Evolutionary conservation across 2,888 invertebrate species (phyloP).

Genomic region (Ommatoiulus sabulosus): DNA sequence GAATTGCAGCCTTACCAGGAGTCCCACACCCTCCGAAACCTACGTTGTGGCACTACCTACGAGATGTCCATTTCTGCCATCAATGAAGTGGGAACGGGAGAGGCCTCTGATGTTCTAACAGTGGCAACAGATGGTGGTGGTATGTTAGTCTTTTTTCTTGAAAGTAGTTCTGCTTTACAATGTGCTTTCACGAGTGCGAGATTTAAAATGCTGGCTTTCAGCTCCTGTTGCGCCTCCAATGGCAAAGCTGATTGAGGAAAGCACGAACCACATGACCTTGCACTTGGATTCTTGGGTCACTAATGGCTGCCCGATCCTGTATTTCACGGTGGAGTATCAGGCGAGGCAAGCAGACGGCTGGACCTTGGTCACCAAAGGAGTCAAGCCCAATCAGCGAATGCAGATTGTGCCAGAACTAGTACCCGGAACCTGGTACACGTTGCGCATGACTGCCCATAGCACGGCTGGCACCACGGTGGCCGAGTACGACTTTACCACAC

Average conservation of each 20-base stretch:
- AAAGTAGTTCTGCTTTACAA: too few species aligned
- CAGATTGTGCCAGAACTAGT: slow-evolving; percentile 63
- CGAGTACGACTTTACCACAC: slow-evolving; percentile 64
- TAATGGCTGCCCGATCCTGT: slow-evolving; percentile 68
- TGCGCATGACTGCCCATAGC: slow-evolving; percentile 64
- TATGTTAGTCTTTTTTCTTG: slow-evolving; percentile 61
- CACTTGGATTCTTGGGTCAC: slow-evolving; percentile 68
- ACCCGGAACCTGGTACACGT: slow-evolving; percentile 64
- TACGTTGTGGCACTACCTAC: slow-evolving; percentile 67
- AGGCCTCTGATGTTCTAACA: slow-evolving; percentile 65
- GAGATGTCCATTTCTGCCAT: slow-evolving; percentile 66
- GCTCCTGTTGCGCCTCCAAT: slow-evolving; percentile 68
- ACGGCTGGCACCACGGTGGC: slow-evolving; percentile 64
- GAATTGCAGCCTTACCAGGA: slow-evolving; percentile 64
- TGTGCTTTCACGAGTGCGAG: too few species aligned
- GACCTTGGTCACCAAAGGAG: slow-evolving; percentile 63
- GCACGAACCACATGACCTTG: slow-evolving; percentile 68
- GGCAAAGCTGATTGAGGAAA: slow-evolving; percentile 66
- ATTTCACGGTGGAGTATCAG: slow-evolving; percentile 67
- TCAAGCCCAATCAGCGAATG: slow-evolving; percentile 63
- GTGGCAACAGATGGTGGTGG: slow-evolving; percentile 68
- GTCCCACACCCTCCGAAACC: slow-evolving; percentile 65
- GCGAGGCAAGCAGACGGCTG: slow-evolving; percentile 61
- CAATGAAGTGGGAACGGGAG: slow-evolving; percentile 66
- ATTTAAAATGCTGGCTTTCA: slow-evolving; percentile 61